Conservation (phyloP, 2,888 invertebrate genomes). For the Coecobrya sp. region DNA sequence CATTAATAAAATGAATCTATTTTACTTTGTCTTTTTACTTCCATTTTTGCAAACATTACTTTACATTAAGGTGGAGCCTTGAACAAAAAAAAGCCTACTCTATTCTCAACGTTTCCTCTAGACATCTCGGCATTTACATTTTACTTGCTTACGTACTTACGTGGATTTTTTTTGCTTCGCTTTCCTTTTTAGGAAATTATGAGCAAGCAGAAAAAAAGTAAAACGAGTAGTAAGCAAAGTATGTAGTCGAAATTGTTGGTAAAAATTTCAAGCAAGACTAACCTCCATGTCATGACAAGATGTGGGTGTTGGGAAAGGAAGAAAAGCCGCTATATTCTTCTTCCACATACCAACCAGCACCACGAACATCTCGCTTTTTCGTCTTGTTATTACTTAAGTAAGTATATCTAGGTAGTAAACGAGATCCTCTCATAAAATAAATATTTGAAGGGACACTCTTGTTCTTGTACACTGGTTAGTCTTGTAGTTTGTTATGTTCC, state of each 20-base stretch:
- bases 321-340: background rate
- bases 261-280: background rate
- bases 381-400: background rate
- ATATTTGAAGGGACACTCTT: background rate
- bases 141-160: background rate
- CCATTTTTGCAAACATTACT: background rate
- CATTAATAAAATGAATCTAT: slow-evolving; percentile 43
- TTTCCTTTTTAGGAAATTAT: slow-evolving; percentile 20
- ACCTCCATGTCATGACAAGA: background rate
- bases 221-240: background rate
- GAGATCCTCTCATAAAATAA: background rate
- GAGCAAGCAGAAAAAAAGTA: slow-evolving; percentile 9
- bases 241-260: background rate
- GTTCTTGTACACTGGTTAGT: background rate
- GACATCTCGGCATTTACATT: background rate
- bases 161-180: background rate
- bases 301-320: background rate
- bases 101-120: background rate
- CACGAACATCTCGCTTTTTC: background rate
- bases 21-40: background rate
- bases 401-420: background rate
- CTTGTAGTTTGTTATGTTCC: background rate
- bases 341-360: background rate
- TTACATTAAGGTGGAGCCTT: slow-evolving; percentile 1
- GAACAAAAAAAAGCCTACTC: slow-evolving; percentile 7